Percentiles rank a stretch among this genome's conserved stretches.
Conservation (phyloP, 2,113 vertebrate genomes). For the Notarius lentiginosus region DNA sequence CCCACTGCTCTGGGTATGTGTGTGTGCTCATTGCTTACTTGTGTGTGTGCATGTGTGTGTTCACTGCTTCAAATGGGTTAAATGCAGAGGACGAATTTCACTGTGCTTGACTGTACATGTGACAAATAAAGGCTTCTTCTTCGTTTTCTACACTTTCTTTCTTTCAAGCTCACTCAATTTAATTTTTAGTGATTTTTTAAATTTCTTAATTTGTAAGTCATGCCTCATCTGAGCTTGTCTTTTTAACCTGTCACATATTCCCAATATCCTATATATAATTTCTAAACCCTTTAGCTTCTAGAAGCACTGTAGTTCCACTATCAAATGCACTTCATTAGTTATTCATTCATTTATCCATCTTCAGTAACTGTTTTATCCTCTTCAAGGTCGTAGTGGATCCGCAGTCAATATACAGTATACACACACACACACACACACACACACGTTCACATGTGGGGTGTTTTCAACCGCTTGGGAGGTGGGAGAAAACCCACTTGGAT, state of each 20-base stretch:
- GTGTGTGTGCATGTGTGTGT: too few relatives aligned
- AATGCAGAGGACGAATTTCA: too few relatives aligned
- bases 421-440: neutral
- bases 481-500: neutral
- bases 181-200: too few relatives aligned
- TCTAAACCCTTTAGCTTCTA: neutral
- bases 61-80: too few relatives aligned
- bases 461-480: neutral
- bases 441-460: neutral
- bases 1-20: too few relatives aligned
- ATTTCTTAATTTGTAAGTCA: neutral
- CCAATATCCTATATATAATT: neutral
- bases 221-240: neutral
- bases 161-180: neutral
- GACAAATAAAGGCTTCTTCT: slow-evolving; percentile 3
- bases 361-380: neutral
- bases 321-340: neutral
- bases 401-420: neutral
- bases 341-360: neutral
- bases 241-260: neutral
- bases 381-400: neutral
- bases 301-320: neutral
- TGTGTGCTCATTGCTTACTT: too few relatives aligned
- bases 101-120: too few relatives aligned
- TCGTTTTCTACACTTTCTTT: slow-evolving; percentile 39